Conservation (phyloP, 2,888 invertebrate species). For the Lochmaea capreae region DNA sequence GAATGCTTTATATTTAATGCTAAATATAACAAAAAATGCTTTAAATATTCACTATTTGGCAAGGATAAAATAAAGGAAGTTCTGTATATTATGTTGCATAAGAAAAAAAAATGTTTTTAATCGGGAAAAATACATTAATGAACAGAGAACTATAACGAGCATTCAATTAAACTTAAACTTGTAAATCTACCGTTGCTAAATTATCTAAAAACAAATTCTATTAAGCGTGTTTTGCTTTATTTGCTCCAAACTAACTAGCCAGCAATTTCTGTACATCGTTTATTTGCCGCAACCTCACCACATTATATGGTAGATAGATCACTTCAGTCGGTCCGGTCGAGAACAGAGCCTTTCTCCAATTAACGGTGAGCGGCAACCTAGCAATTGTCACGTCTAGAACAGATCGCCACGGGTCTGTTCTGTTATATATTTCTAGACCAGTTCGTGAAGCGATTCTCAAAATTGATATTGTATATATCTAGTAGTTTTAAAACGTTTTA, state of each 20-base stretch:
- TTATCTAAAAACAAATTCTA: background rate
- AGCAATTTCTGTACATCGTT: slow-evolving; percentile 11
- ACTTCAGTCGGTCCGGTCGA: slow-evolving; percentile 16
- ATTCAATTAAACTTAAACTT: no score
- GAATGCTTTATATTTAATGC: no score
- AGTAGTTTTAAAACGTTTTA: no score
- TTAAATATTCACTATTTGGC: no score
- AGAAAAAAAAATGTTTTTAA: no score
- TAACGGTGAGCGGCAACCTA: slow-evolving; percentile 46
- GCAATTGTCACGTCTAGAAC: slow-evolving; percentile 57
- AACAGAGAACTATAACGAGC: no score
- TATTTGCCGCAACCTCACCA: slow-evolving; percentile 14
- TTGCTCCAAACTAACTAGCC: slow-evolving; percentile 11
- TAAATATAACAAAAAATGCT: no score
- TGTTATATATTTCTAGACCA: slow-evolving; percentile 12
- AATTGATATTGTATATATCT: background rate
- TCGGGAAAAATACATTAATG: no score
- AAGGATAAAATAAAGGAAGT: no score
- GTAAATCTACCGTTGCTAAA: background rate
- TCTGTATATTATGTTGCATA: no score
- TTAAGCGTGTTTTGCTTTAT: background rate
- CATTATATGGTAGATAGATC: slow-evolving; percentile 28
- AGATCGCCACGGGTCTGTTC: slow-evolving; percentile 46
- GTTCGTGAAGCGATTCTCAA: background rate
- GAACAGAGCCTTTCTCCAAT: slow-evolving; percentile 29